Percentiles rank a stretch among this genome's conserved stretches.
These are phyloP conservation scores for Lagodon rhomboides DNA, from an alignment of 2,797 vertebrate species.

Conservation along the genomic window DNA sequence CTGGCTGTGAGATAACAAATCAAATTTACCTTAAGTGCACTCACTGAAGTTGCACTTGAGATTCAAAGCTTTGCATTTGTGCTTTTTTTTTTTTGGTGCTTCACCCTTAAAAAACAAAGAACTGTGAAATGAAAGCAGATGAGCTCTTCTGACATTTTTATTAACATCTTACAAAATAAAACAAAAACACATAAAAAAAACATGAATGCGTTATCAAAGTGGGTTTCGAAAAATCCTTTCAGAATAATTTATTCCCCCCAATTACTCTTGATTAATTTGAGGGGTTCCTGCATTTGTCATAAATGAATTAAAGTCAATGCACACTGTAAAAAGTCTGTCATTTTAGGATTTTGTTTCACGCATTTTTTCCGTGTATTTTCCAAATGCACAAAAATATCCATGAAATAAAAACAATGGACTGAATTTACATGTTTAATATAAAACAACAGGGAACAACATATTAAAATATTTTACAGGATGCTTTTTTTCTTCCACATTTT, in stretches of 20 bases:
- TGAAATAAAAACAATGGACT: too few species aligned
- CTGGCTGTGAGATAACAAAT: neutral
- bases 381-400: too few species aligned
- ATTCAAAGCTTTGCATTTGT: neutral
- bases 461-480: too few species aligned
- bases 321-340: too few species aligned
- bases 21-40: neutral
- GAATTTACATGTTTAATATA: too few species aligned
- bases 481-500: too few species aligned
- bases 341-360: too few species aligned
- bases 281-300: neutral
- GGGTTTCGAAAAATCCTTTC: neutral
- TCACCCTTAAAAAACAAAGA: neutral
- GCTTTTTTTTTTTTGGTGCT: neutral
- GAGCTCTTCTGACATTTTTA: neutral
- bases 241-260: neutral
- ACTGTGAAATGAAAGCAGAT: neutral
- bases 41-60: neutral
- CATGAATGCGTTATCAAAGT: neutral
- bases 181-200: neutral
- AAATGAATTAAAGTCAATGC: neutral
- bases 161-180: neutral
- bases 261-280: neutral
- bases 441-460: too few species aligned
- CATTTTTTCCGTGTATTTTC: too few species aligned